Evolutionary conservation across 2,113 vertebrate species (phyloP), one percentile per base, ranked within the genome.

Genomic region (Tor tambroides): DNA sequence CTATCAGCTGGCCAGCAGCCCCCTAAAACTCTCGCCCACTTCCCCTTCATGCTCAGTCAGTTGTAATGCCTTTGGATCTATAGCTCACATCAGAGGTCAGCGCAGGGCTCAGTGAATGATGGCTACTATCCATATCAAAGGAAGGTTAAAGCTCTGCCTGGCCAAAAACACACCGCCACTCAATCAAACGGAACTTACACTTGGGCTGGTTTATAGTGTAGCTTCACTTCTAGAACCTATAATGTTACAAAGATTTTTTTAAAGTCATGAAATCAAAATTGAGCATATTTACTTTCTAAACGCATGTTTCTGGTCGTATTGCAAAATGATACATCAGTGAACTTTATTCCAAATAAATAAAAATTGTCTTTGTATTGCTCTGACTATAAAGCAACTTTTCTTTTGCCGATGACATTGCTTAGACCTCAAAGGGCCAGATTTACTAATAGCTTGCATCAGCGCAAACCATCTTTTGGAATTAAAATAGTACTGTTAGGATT

Each of bases 1-100:
- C 83, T 84, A 87, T 90, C 88, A 89, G 90, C 93, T 94, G 93
- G 91, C 90, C 85, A n/a, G 26, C 90, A 88, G 90, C 92, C 92
- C 90, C 26, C 19, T 80, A 78, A 78, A 84, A 84, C 89, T 85
- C 82, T 83, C 38, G 56, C 59, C 23, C 19, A 32, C 51, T 86
- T 87, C 80, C 86, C 71, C 80, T 83, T 83, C 80, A 83, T 83
- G 80, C 63, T 71, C 80, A 83, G 80, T 83, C 80, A 83, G 43
- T 49, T 83, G 17, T 83, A 71, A 83, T 83, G 80, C 43, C 41
- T 83, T 49, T 71, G 80, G 63, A 83, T 83, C 63, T 83, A 54
- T 23, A 71, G 69, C 82, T 84, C 82, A 35, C 46, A 41, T 32
- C 82, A 74, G 49, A 74, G 69, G 82, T 84, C 82, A 84, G 69